phyloP scores from a whole-genome alignment of 2,888 invertebrate species.

The Autographa gamma region DNA sequence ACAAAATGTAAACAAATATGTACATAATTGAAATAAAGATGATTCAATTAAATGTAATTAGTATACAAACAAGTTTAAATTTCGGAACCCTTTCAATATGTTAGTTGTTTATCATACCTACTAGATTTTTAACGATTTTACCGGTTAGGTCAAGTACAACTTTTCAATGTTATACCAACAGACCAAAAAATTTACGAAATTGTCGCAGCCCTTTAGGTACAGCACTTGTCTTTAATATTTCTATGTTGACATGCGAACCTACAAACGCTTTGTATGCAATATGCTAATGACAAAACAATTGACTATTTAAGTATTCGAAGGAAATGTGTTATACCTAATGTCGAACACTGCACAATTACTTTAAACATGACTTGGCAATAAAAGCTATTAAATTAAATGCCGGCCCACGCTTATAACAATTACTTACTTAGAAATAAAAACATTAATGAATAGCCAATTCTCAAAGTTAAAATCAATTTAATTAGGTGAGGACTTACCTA shows the following conservation, averaged over 20 bases:
- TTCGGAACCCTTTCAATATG: too few species aligned
- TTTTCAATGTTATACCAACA: too few species aligned
- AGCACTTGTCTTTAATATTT: too few species aligned
- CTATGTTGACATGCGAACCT: background rate
- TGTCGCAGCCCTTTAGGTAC: too few species aligned
- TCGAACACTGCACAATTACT: background rate
- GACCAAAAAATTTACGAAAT: too few species aligned
- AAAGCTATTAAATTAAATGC: background rate
- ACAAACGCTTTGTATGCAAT: background rate
- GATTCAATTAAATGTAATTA: slow-evolving; percentile 26
- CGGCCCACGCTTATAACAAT: too few species aligned
- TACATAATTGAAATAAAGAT: slow-evolving; percentile 20
- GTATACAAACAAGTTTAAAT: background rate
- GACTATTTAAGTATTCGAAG: slow-evolving; percentile 5
- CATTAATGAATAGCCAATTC: background rate
- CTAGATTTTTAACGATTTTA: too few species aligned
- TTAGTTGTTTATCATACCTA: too few species aligned
- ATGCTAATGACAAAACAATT: slow-evolving; percentile 21
- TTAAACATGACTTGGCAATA: slow-evolving; percentile 20
- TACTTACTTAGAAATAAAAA: background rate
- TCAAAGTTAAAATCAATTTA: background rate
- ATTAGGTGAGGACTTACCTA: background rate
- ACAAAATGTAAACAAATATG: slow-evolving; percentile 13
- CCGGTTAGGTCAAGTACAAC: too few species aligned
- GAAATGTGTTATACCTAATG: background rate